These are phyloP conservation scores for Tauraco hartlaubi DNA, from an alignment of 2,797 vertebrate species.

Conservation along the genomic window DNA sequence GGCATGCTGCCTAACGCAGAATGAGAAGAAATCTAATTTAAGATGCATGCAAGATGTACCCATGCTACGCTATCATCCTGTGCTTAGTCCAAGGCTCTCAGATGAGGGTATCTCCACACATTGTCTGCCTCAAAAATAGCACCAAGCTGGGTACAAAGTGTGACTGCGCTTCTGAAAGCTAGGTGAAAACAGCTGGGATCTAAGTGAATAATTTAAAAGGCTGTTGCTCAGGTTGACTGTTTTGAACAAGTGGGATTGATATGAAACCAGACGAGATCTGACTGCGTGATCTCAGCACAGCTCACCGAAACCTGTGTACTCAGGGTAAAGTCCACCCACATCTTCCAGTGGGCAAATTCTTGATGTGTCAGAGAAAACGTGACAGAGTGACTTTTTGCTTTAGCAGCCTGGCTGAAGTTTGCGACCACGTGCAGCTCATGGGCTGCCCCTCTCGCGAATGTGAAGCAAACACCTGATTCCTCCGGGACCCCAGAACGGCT, in stretches of 20 bases:
- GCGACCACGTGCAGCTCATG: accelerated
- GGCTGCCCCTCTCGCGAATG: neutral
- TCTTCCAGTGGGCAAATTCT: neutral
- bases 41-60: neutral
- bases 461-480: neutral
- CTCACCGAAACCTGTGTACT: neutral
- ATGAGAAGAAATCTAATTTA: neutral
- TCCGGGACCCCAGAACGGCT: neutral
- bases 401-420: neutral
- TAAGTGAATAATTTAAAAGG: slow-evolving; percentile 5
- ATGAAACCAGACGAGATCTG: neutral
- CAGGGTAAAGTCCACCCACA: neutral
- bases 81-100: neutral
- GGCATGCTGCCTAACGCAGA: neutral
- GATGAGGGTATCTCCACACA: neutral
- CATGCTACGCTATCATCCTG: neutral
- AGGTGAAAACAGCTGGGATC: neutral
- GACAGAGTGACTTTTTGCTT: neutral
- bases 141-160: neutral
- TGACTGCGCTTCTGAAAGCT: neutral
- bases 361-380: neutral
- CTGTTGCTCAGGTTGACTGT: neutral
- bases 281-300: neutral
- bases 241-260: neutral
- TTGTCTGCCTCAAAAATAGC: neutral